Evolutionary conservation across 2,113 vertebrate genomes (phyloP), one percentile per base, ranked within the genome.

Genomic region (Phyllopteryx taeniolatus): DNA sequence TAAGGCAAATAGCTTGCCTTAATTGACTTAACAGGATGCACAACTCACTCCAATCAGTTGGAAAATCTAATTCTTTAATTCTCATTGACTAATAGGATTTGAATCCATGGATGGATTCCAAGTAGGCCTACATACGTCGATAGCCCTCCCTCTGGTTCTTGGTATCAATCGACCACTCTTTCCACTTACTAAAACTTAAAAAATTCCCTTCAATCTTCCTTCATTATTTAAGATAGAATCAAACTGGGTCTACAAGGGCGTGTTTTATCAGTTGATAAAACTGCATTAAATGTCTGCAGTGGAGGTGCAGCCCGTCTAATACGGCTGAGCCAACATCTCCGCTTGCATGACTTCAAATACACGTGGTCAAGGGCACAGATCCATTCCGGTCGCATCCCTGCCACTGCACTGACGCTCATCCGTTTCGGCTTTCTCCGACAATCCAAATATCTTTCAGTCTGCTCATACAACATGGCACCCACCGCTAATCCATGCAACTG

Each of bases 301-400:
- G 68, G 72, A 71, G 67, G 66, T 85, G 75, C 49, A 35, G 54
- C 67, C 69, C 65, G 54, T 63, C 49, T 83, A 86, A 84, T 79
- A 72, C 76, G 75, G 76, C 56, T 89, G 83, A 90, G 86, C 85
- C 71, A 64, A 9, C 47, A 68, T 75, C 70, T 31, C 67, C 17
- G 49, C 63, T 43, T 49, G 44, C 43, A 17, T 68, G 56, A 80
- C 31, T 68, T 64, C 35, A 56, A 72, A 39, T 69, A 71, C 63
- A 85, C 72, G 59, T 62, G 66, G 68, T 78, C 65, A 67, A 77
- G 77, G 62, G 35, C 75, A 79, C 6, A 59, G 54, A 67, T 65
- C 57, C 67, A 64, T 70, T 72, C 69, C 22, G 9, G 53, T 15
- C 70, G 68, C 67, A 60, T 76, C 67, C 47, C 15, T 27, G 47